Percentiles rank a stretch among this genome's conserved stretches.
Evolutionary conservation across 2,888 invertebrate species (phyloP).

Genomic region (Sinopyrophorus schimmeli): DNA sequence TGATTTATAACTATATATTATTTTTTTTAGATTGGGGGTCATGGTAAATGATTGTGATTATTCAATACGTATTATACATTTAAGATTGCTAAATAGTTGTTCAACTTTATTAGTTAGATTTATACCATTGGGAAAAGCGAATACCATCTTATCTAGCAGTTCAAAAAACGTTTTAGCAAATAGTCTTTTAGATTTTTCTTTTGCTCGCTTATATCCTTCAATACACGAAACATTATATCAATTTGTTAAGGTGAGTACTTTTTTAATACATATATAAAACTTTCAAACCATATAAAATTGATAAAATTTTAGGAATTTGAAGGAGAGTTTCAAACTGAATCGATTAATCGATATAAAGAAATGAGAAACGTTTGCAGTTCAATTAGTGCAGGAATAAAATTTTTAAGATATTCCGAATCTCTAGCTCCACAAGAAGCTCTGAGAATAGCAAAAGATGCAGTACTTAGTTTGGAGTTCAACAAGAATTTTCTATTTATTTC

Average conservation of each 20-base stretch:
- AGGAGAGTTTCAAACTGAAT: conserved; percentile 48
- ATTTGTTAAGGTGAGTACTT: conserved; percentile 53
- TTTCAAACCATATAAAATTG: neutral
- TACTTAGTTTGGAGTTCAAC: conserved; percentile 64
- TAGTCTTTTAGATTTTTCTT: conserved; percentile 56
- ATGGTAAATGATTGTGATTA: conserved; percentile 44
- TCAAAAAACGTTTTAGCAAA: conserved; percentile 54
- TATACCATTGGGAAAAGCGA: conserved; percentile 54
- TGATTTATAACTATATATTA: conserved; percentile 1
- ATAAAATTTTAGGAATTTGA: conserved; percentile 51
- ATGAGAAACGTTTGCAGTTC: conserved; percentile 54
- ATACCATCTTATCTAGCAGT: conserved; percentile 53
- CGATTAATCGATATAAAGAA: conserved; percentile 53
- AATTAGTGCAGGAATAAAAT: conserved; percentile 55
- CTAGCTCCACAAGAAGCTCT: conserved; percentile 52
- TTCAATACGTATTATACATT: conserved; percentile 52
- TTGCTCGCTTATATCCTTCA: conserved; percentile 55
- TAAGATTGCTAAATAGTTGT: conserved; percentile 55
- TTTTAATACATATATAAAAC: neutral
- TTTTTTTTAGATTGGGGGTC: conserved; percentile 47
- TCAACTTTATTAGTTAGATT: conserved; percentile 51
- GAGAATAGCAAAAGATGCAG: conserved; percentile 58
- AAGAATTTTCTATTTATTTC: conserved; percentile 60
- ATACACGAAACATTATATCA: conserved; percentile 53
- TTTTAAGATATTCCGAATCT: conserved; percentile 51